Evolutionary conservation across 2,888 invertebrate species (phyloP).

Genomic region (Hyposoter dolosus): DNA sequence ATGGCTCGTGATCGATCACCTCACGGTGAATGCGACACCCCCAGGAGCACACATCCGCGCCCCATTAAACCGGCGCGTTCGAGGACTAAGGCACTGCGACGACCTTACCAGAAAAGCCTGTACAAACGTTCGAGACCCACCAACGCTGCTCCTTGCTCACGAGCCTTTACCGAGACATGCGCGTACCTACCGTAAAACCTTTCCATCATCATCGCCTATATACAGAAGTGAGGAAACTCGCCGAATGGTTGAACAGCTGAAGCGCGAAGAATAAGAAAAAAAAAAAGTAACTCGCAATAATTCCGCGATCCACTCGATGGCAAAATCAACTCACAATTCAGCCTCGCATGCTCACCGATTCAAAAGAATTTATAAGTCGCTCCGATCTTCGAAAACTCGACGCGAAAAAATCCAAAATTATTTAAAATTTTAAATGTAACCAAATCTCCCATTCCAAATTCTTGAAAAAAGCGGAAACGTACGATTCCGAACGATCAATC

Average conservation of each 20-base stretch:
- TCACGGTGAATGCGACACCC: constrained; percentile 82
- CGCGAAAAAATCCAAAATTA: too few relatives aligned
- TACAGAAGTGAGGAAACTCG: constrained; percentile 23
- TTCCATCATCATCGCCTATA: constrained; percentile 48
- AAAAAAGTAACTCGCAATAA: background rate
- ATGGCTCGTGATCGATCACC: constrained; percentile 83
- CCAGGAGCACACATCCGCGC: constrained; percentile 82
- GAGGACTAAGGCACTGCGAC: constrained; percentile 59
- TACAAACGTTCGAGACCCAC: constrained; percentile 7
- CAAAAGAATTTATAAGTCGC: background rate
- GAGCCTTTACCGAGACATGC: constrained; percentile 70
- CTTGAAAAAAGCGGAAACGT: background rate
- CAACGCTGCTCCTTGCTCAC: constrained; percentile 73
- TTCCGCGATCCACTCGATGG: background rate
- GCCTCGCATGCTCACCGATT: background rate
- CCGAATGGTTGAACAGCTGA: constrained; percentile 72
- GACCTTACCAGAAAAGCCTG: constrained; percentile 21
- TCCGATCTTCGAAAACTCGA: too few relatives aligned
- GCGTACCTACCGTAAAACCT: constrained; percentile 74
- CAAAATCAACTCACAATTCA: background rate
- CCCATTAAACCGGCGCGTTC: constrained; percentile 80
- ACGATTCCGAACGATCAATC: background rate
- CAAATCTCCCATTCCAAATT: too few relatives aligned
- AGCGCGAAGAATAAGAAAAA: constrained; percentile 21
- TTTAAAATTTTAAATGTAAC: too few relatives aligned